Percentiles rank a stretch among this genome's conserved stretches.
These are phyloP conservation scores for Drosophila nannoptera DNA, from an alignment of 1,140 invertebrate species.

Conservation along the genomic window DNA sequence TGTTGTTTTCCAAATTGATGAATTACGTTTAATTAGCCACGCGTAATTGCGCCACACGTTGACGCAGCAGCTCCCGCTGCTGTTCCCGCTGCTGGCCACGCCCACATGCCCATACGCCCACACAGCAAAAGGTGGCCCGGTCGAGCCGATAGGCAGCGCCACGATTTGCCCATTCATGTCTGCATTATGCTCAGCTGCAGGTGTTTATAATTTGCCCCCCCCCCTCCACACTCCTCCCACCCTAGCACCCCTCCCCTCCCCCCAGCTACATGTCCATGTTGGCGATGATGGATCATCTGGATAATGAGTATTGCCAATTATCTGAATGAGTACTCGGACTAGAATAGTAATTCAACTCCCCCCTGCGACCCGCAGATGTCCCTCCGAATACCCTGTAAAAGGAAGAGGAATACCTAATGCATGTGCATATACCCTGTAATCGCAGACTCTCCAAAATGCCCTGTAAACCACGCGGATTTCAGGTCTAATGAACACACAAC, in stretches of 20 bases:
- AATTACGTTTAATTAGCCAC: constrained; percentile 65
- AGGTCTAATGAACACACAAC: too few relatives aligned
- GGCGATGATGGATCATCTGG: constrained; percentile 25
- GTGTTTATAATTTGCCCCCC: constrained; percentile 5
- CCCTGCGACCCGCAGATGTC: too few relatives aligned
- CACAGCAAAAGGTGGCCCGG: neutral
- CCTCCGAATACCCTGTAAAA: neutral
- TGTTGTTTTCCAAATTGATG: constrained; percentile 49
- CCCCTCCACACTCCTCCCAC: neutral
- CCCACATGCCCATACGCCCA: neutral
- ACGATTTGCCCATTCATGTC: constrained; percentile 11
- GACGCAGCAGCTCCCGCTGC: constrained; percentile 17
- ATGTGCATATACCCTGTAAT: neutral
- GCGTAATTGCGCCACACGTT: constrained; percentile 40
- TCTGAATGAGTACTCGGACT: constrained; percentile 16
- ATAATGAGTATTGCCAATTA: constrained; percentile 37
- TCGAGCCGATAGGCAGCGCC: constrained; percentile 25
- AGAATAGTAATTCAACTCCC: constrained; percentile 10
- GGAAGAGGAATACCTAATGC: neutral
- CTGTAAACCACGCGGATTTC: too few relatives aligned
- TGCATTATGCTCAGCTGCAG: constrained; percentile 18
- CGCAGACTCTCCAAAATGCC: too few relatives aligned
- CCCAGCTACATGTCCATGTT: neutral
- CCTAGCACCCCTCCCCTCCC: too few relatives aligned
- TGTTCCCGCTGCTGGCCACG: neutral